Evolutionary conservation across 2,888 invertebrate genomes (phyloP).

Genomic region (Drosophila recens): DNA sequence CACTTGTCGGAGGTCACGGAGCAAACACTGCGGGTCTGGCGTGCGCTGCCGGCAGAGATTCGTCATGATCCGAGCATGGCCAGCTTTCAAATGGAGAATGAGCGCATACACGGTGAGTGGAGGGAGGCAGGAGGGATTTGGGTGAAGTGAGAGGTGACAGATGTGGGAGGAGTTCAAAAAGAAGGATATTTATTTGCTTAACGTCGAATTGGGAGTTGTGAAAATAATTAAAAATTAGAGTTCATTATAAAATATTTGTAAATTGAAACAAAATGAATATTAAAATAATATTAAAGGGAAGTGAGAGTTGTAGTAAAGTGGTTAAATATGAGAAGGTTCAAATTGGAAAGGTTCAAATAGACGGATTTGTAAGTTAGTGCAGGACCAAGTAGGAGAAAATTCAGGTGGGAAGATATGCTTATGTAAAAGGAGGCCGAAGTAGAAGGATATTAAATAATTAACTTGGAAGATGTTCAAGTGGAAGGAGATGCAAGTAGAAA

Average conservation of each 20-base stretch:
- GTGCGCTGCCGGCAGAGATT: constrained; percentile 88
- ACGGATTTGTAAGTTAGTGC: too few relatives aligned
- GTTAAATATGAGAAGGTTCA: background rate
- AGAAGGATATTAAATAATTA: too few relatives aligned
- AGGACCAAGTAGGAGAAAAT: background rate
- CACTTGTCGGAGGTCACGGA: constrained; percentile 86
- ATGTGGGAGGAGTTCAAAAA: background rate
- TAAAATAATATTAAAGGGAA: background rate
- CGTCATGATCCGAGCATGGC: constrained; percentile 89
- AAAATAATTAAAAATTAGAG: too few relatives aligned
- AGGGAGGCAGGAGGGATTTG: too few relatives aligned
- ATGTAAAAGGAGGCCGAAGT: background rate
- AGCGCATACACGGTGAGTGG: constrained; percentile 83
- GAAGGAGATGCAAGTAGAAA: background rate
- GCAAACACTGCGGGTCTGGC: constrained; percentile 88
- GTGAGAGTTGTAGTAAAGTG: too few relatives aligned
- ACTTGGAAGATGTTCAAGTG: background rate
- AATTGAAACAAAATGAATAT: too few relatives aligned
- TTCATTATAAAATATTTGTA: too few relatives aligned
- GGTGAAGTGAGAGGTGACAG: background rate
- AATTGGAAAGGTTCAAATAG: background rate
- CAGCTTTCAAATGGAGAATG: constrained; percentile 86
- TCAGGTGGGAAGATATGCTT: background rate
- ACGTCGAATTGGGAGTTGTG: background rate
- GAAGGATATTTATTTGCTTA: background rate